Evolutionary conservation across 2,113 vertebrate species (phyloP).

Genomic region (Uria aalge): DNA sequence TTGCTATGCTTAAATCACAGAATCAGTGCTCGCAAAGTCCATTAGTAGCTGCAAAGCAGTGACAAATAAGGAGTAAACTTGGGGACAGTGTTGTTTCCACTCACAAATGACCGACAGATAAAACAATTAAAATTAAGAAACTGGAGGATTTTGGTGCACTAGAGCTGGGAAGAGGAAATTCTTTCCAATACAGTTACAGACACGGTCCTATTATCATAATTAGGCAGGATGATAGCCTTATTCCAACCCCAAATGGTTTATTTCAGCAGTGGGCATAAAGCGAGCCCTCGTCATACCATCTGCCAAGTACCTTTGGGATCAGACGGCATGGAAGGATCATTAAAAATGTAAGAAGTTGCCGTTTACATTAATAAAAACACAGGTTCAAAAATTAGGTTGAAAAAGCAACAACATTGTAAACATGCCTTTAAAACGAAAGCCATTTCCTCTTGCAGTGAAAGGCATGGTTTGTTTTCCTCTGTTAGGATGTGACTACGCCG

Average conservation of each 20-base stretch:
- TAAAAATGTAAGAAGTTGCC: conserved; percentile 53
- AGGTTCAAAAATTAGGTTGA: conserved; percentile 29
- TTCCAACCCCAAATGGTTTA: neutral
- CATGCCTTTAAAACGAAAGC: neutral
- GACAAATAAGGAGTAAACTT: neutral
- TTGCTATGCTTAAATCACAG: neutral
- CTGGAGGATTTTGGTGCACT: neutral
- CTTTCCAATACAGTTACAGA: neutral
- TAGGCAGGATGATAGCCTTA: neutral
- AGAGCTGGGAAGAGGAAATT: neutral
- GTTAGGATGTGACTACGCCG: neutral
- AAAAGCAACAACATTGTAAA: conserved; percentile 28
- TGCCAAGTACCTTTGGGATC: conserved; percentile 52
- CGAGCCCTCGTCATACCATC: neutral
- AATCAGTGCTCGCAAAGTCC: neutral
- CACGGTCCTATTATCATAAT: neutral
- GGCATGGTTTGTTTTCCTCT: neutral
- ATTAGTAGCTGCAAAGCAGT: neutral
- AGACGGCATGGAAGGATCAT: neutral
- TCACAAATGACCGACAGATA: neutral
- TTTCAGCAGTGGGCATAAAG: conserved; percentile 11
- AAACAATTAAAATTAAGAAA: neutral
- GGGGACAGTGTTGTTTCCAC: neutral
- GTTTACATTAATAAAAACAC: conserved; percentile 49
- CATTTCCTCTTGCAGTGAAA: conserved; percentile 4